Evolutionary conservation across 2,797 vertebrate genomes (phyloP).

Genomic region (Argentina silus): DNA sequence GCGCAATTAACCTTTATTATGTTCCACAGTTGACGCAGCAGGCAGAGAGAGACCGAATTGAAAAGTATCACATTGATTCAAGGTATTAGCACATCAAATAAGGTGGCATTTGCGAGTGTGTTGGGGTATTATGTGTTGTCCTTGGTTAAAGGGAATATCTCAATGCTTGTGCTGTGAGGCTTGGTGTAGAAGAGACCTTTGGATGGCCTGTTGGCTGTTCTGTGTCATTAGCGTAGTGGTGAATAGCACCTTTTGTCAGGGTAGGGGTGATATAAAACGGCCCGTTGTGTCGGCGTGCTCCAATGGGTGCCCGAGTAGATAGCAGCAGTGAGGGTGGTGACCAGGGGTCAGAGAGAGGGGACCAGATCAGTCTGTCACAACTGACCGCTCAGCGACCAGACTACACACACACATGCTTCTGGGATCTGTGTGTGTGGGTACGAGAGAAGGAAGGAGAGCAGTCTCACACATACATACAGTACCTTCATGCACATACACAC

Average conservation of each 20-base stretch:
- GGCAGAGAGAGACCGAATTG: conserved; percentile 51
- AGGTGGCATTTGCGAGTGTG: not conserved
- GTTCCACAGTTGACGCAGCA: conserved; percentile 68
- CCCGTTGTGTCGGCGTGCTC: conserved; percentile 40
- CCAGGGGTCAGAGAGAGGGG: conserved; percentile 76
- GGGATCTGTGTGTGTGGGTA: not conserved
- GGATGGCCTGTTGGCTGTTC: conserved; percentile 67
- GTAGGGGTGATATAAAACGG: conserved; percentile 54
- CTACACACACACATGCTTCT: conserved; percentile 33
- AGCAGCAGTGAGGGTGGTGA: conserved; percentile 10
- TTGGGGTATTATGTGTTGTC: conserved; percentile 19
- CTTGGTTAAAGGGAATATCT: conserved; percentile 53
- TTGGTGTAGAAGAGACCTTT: conserved; percentile 41
- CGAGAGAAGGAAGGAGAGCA: not conserved
- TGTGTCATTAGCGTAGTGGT: conserved; percentile 70
- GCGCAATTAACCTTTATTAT: conserved; percentile 78
- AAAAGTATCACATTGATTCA: conserved; percentile 71
- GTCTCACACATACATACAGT: no score
- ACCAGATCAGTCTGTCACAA: conserved; percentile 72
- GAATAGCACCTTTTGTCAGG: conserved; percentile 54
- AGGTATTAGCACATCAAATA: conserved; percentile 50
- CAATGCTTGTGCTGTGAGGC: conserved; percentile 44
- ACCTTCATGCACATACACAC: no score
- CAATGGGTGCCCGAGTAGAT: conserved; percentile 36
- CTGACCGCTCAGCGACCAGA: conserved; percentile 69